Conservation (phyloP, 2,113 vertebrate genomes). For the Xerus inauris region DNA sequence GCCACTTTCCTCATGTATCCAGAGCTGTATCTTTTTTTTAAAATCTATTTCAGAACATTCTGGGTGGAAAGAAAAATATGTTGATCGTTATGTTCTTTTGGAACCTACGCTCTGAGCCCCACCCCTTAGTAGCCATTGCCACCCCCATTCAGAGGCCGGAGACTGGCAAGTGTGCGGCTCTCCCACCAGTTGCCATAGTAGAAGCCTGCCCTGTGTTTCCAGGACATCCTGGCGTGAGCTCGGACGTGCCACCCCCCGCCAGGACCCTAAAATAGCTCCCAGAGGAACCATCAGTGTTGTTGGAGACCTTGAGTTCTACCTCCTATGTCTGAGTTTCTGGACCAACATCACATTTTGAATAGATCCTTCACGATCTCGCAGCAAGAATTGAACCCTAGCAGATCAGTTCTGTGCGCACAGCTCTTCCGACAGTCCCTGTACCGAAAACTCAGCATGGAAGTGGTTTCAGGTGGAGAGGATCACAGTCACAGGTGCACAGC, state of each 20-base stretch:
- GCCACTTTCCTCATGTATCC: background rate
- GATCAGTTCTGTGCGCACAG: no score
- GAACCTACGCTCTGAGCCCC: background rate
- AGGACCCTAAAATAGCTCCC: background rate
- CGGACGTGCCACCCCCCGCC: background rate
- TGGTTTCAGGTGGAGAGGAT: background rate
- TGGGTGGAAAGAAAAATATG: background rate
- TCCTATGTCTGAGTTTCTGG: background rate
- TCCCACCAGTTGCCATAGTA: rapidly evolving
- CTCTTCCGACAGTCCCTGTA: background rate
- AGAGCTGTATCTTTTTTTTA: background rate
- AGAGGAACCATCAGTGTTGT: background rate
- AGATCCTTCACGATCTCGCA: background rate
- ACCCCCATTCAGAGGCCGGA: background rate
- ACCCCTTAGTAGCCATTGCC: rapidly evolving
- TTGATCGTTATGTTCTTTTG: no score
- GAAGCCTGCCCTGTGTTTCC: background rate
- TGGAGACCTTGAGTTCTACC: background rate
- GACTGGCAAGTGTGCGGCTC: rapidly evolving
- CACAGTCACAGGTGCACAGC: background rate
- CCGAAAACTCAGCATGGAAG: background rate
- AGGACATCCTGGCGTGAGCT: background rate
- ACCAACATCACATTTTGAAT: rapidly evolving
- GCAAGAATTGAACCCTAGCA: rapidly evolving
- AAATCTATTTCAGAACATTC: background rate